Evolutionary conservation across 2,888 invertebrate genomes (phyloP), one percentile per base, ranked within the genome.

Genomic region (Glyphotaelius pellucidus): DNA sequence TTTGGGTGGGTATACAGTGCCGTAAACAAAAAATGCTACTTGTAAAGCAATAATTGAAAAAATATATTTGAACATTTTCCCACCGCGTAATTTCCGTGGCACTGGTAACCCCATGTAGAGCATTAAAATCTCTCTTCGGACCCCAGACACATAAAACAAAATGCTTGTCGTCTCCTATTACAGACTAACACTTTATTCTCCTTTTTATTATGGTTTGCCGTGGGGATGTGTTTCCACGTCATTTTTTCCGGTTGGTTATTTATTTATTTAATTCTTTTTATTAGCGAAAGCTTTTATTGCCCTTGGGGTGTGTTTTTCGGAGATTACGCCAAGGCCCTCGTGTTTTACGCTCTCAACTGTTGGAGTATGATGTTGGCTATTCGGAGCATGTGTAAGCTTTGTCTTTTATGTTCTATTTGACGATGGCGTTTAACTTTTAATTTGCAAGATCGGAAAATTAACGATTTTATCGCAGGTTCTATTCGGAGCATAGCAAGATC

Each of bases 211-310:
- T 91, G 91, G 92, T 88, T 90, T 86, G 90, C 85, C 86, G 85
- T 85, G 80, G 93, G 91, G 91, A 89, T 90, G 89, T 81, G 90
- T 92, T 38, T 79, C 91, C 87, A 83, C 91, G 87, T 90, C 93
- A 91, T 93, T 92, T 93, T 91, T 91, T 91, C 93, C 92, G 91
- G 91, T 90, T 86, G 90, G 93, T 92, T 93, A 93, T 93, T 93
- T 93, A 93, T 93, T 93, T 93, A 93, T 93, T 93, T 93, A 93
- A 93, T 93, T 93, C 92, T 93, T 93, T 93, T 93, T 93, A 93
- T 93, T 93, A 93, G 93, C 92, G 88, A 90, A 92, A 87, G 93
- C 92, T 93, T 93, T 93, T 93, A 93, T 93, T 93, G 93, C 92
- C 92, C 88, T 89, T 90, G 90, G 93, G 93, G 93, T 93, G 93